Evolutionary conservation across 2,113 vertebrate genomes (phyloP), one percentile per base, ranked within the genome.

Genomic region (Takifugu flavidus): DNA sequence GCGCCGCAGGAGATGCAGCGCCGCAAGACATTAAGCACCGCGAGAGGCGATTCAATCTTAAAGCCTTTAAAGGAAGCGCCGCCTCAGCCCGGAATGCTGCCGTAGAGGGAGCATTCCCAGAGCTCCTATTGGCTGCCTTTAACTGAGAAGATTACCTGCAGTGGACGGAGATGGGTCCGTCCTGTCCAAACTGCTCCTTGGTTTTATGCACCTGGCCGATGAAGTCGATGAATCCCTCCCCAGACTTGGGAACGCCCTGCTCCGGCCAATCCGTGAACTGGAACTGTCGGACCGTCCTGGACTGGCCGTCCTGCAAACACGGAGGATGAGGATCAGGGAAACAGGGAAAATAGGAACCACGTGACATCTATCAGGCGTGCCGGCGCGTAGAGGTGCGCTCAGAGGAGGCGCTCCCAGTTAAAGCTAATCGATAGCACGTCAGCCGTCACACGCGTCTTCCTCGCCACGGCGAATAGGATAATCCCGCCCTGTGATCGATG

Each of bases 201-300:
- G 97, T 99, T 91, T 99, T 99, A 80, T 99, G 97, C 29, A 98
- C 97, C 79, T 98, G 96, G 29, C 97, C 97, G 0, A 98, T 98
- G 84, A 98, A 98, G 77, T 98, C 97, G 0, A 98, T 98, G 63
- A 98, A 98, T 25, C 96, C 96, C 85, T 99, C 97, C 20, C 96
- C 97, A 0, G 96, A 97, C 81, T 98, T 98, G 66, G 97, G 96
- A 71, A 98, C 96, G 0, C 96, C 97, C 78, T 98, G 96, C 28
- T 98, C 96, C 0, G 95, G 97, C 96, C 97, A 99, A 84, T 98
- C 97, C 0, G 97, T 99, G 83, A 99, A 99, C 93, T 99, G 97
- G 92, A 99, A 99, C 90, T 99, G 97, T 5, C 97, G 91, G 3
- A 98, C 96, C 0, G 97, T 99, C 49, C 97, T 91, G 4, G 97